Conservation (phyloP, 2,113 vertebrate species). For the Ellobius talpinus region DNA sequence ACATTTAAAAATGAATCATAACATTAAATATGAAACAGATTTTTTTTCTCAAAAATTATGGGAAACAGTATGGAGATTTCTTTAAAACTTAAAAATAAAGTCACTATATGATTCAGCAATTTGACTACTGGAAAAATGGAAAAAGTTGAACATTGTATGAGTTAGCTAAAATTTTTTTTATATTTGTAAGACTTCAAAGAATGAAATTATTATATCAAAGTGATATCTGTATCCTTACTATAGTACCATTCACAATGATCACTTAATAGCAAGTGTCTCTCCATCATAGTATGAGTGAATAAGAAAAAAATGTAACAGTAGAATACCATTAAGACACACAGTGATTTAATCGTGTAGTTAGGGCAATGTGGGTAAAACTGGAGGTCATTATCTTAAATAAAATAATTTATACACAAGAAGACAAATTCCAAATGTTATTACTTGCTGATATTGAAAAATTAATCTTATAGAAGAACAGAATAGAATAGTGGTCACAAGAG, state of each 20-base stretch:
- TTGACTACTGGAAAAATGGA: neutral
- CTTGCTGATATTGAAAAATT: neutral
- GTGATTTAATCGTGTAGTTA: neutral
- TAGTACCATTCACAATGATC: neutral
- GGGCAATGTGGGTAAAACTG: neutral
- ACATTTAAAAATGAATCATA: constrained; percentile 26
- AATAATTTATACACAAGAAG: neutral
- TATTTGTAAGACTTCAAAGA: neutral
- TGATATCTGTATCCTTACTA: neutral
- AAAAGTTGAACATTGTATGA: neutral
- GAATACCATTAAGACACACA: neutral
- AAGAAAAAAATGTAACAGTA: neutral
- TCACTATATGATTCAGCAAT: neutral
- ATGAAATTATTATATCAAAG: neutral
- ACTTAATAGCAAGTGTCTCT: neutral
- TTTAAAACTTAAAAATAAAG: constrained; percentile 40
- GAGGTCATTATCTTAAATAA: neutral
- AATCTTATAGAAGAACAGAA: neutral
- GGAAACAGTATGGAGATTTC: neutral
- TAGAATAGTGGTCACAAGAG: neutral
- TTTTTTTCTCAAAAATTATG: constrained; percentile 1
- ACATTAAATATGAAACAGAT: neutral
- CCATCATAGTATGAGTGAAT: neutral
- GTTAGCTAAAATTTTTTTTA: neutral
- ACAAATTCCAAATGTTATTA: neutral